Evolutionary conservation across 2,797 vertebrate genomes (phyloP).

Genomic region (Sebastes flavidus): DNA sequence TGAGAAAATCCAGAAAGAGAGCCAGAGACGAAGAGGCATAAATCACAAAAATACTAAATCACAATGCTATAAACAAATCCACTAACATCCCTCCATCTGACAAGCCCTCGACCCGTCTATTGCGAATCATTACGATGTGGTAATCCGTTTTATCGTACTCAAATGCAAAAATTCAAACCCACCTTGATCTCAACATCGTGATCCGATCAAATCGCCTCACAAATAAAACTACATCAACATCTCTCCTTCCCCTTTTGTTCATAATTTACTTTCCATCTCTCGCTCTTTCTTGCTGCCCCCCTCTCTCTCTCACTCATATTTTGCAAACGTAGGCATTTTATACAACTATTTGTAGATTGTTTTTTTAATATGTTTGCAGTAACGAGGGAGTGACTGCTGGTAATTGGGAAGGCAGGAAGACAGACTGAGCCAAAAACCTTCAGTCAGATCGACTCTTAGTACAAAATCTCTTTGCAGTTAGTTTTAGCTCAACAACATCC

Average conservation of each 20-base stretch:
- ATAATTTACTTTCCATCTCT: constrained; percentile 34
- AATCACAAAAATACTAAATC: neutral
- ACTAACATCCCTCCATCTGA: neutral
- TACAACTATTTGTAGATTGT: constrained; percentile 31
- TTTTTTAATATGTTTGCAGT: constrained; percentile 5
- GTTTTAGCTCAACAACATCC: neutral
- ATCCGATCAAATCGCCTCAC: constrained; percentile 47
- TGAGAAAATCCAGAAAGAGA: neutral
- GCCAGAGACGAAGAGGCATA: neutral
- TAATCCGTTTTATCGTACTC: neutral
- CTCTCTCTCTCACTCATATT: constrained; percentile 26
- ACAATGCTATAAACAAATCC: neutral
- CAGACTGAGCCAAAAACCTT: neutral
- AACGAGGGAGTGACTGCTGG: neutral
- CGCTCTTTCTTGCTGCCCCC: constrained; percentile 6
- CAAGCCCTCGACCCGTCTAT: neutral
- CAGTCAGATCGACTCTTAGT: neutral
- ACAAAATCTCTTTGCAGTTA: neutral
- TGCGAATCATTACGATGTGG: neutral
- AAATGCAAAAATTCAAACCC: constrained; percentile 36
- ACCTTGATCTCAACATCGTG: constrained; percentile 69
- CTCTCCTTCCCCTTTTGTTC: constrained; percentile 56
- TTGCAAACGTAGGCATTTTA: constrained; percentile 56
- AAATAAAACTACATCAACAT: constrained; percentile 39
- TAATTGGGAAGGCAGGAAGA: constrained; percentile 7